Percentiles rank a stretch among this genome's conserved stretches.
Conservation (phyloP, 2,797 vertebrate genomes). For the Todus mexicanus region DNA sequence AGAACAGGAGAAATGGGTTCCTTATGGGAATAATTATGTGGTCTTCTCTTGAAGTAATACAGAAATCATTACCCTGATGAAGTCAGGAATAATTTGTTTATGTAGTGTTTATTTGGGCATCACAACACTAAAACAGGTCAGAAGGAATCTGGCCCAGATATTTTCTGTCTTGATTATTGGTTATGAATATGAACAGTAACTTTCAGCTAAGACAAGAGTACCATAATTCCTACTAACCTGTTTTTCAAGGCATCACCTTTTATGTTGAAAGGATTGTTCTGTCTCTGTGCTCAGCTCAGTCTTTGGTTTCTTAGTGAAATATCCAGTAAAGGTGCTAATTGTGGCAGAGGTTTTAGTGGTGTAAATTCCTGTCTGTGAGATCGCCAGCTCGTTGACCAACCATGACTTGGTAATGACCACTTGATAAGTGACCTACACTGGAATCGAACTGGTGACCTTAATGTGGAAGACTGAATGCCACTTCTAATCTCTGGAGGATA, state of each 20-base stretch:
- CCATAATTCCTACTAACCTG: neutral
- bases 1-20: neutral
- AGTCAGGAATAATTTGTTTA: conserved; percentile 47
- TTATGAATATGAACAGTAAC: neutral
- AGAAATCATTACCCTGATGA: conserved; percentile 37
- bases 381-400: conserved; percentile 38
- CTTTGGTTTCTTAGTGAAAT: neutral
- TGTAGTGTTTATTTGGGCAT: conserved; percentile 23
- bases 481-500: neutral
- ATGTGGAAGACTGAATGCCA: conserved; percentile 26
- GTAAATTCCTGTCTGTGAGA: conserved; percentile 32
- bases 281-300: neutral
- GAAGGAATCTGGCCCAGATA: neutral
- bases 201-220: neutral
- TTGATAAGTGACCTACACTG: conserved; percentile 28
- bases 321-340: neutral
- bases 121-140: neutral
- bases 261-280: neutral
- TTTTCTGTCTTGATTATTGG: conserved; percentile 14
- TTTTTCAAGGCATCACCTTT: neutral
- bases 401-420: conserved; percentile 42
- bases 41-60: conserved; percentile 18
- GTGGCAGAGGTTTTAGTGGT: conserved; percentile 34
- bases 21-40: conserved; percentile 34
- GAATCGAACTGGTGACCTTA: conserved; percentile 60